Evolutionary conservation across 2,888 invertebrate species (phyloP), one percentile per base, ranked within the genome.

Genomic region (Apomyelois bistriatella): DNA sequence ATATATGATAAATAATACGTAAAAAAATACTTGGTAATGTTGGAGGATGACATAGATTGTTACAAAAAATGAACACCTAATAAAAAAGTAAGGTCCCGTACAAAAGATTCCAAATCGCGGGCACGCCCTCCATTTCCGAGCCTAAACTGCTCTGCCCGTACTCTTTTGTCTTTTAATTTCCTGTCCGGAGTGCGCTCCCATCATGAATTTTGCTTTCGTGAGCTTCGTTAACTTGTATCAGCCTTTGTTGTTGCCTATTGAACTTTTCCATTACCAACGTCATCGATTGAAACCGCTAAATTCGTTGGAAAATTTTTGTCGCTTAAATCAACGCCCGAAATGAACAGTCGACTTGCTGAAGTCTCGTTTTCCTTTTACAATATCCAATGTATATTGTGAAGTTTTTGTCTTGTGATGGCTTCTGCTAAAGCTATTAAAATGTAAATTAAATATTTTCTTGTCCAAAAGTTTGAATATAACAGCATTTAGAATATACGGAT

Each of bases 101-200:
- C 74, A 73, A 80, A 82, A 79, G 76, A 75, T 69, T 68, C 63
- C 59, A 69, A 70, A 72, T 70, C 66, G 68, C 59, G 68, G 81
- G 73, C 76, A 77, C 79, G 78, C 80, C 84, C 79, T 78, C 81
- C 72, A 82, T 86, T 88, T 86, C 85, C 85, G 81, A 83, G 70
- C 71, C 80, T 79, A 82, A 82, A 80, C 85, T 84, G 82, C 79
- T 82, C 79, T 69, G 73, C 74, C 82, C 79, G 78, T 74, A 81
- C 79, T 87, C 87, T 88, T 88, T 90, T 90, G 88, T 90, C 87
- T 86, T 87, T 87, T 89, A 87, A 89, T 90, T 89, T 89, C 89
- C 88, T 85, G 85, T 76, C 82, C 82, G 79, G 78, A 82, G 80
- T 78, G 77, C 78, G 80, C 79, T 78, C 70, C 78, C 72, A 77